phyloP scores from a whole-genome alignment of 92 coral and sea anemone genomes.

The Muricea muricata region DNA sequence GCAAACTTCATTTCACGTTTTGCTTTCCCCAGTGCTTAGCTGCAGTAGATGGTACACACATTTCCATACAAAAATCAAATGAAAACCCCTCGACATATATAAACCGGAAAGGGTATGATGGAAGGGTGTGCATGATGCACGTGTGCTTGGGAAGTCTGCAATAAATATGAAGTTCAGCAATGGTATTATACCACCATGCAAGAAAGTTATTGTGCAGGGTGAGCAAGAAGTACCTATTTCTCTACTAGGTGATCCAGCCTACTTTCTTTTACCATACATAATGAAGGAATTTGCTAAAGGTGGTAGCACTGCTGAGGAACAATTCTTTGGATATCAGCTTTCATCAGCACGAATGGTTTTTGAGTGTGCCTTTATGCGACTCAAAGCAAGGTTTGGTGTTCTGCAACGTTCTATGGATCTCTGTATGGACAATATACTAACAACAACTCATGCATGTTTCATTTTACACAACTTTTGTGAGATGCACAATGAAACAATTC shows the following conservation, averaged over 20 bases:
- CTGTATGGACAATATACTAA: not conserved
- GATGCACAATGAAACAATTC: constrained; percentile 31
- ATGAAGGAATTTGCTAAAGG: constrained; percentile 6
- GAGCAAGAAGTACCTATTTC: not conserved
- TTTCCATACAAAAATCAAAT: not conserved
- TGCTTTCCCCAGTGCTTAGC: constrained; percentile 31
- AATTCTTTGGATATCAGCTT: constrained; percentile 19
- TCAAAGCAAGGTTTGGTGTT: constrained; percentile 19
- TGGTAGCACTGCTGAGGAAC: constrained; percentile 12
- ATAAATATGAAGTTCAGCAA: not conserved
- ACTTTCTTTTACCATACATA: not conserved
- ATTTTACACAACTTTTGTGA: constrained; percentile 49
- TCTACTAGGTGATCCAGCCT: not conserved
- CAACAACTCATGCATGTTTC: constrained; percentile 35
- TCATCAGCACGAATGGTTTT: constrained; percentile 11
- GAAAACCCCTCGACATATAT: not conserved
- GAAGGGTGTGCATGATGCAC: not conserved
- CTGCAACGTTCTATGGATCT: constrained; percentile 1
- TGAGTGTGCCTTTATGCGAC: constrained; percentile 9
- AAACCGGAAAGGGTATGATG: not conserved
- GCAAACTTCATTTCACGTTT: not conserved
- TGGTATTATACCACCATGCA: not conserved
- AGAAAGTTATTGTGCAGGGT: not conserved
- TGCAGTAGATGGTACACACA: constrained; percentile 8
- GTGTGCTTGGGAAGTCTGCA: not conserved